Evolutionary conservation across 2,888 invertebrate species (phyloP).

Genomic region (Stenoptilia bipunctidactyla): DNA sequence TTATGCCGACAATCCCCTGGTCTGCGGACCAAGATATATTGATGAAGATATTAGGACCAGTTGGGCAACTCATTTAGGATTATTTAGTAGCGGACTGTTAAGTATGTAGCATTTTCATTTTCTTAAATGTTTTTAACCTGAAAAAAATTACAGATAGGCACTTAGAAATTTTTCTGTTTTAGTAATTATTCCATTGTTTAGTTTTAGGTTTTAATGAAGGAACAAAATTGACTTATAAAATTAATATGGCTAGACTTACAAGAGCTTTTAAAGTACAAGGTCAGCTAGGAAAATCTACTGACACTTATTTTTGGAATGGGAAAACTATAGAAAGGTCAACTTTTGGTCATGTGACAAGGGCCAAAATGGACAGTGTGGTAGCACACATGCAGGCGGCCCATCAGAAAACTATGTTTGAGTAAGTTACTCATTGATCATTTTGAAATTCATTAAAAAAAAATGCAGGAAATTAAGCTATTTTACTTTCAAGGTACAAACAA

Average conservation of each 20-base stretch:
- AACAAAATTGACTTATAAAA: slow-evolving; percentile 58
- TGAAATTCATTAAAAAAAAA: neutral
- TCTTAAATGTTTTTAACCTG: neutral
- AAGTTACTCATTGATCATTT: slow-evolving; percentile 32
- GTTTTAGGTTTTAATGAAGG: slow-evolving; percentile 83
- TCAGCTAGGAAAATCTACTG: slow-evolving; percentile 81
- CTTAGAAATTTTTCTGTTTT: neutral
- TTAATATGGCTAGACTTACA: slow-evolving; percentile 74
- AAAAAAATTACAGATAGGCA: neutral
- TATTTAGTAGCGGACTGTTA: slow-evolving; percentile 80
- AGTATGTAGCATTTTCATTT: slow-evolving; percentile 67
- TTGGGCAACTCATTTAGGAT: slow-evolving; percentile 73
- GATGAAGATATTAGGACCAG: slow-evolving; percentile 74
- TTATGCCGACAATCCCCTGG: slow-evolving; percentile 80
- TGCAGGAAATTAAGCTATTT: neutral
- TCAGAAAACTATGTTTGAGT: slow-evolving; percentile 89
- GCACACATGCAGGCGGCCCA: slow-evolving; percentile 87
- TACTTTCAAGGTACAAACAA: neutral
- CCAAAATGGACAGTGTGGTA: slow-evolving; percentile 79
- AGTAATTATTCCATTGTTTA: slow-evolving; percentile 25
- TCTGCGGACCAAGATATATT: slow-evolving; percentile 83
- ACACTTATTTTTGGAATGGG: slow-evolving; percentile 79
- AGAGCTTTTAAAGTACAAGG: slow-evolving; percentile 83
- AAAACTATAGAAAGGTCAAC: slow-evolving; percentile 78
- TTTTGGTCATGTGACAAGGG: slow-evolving; percentile 77